Base-by-base conservation (phyloP, 2,113 vertebrate genomes). In the Leucopsar rothschildi region DNA sequence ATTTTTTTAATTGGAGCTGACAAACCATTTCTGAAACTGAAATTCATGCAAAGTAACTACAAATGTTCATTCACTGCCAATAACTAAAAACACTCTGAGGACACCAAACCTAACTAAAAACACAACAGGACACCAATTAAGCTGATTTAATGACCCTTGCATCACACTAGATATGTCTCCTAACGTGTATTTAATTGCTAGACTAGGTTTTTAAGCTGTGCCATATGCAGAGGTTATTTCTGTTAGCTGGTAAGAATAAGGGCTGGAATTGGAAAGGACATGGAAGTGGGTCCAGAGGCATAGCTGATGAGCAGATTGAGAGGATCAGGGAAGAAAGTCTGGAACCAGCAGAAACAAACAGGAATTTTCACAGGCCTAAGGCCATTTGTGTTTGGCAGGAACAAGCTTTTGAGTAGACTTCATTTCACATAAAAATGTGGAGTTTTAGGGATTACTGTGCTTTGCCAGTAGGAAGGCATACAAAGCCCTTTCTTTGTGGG, bases 61-160 rank as follows among this genome's bases (percentile, higher is more conserved):
- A 91, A 79, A 92, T 23, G 22, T 37, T 82, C 45, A 49, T 72
- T 88, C 47, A 49, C 11, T 75, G 77, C 52, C 88, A 93, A 1
- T 39, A 65, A 47, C 75, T 60, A 88, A 90, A 96, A 75, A 0
- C 53, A 83, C 61, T 39, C 83, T 64, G 25, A 90, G 56, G 71
- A 90, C 64, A 77, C 22, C 42, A 83, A 70, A 56, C 16, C 18
- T 23, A 77, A 77, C 35, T 63, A 33, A 83, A 76, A 56, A 8
- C 63, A 68, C 82, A 93, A 83, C 63, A 90, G 79, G 95, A 93
- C 60, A 72, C 75, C 77, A 92, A 88, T 93, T 95, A 95, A 59
- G 79, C 29, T 60, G 61, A 83, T 88, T 91, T 91, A 95, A 92
- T 65, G 78, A 89, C 39, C 24, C 40, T 52, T 44, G 68, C 50